Evolutionary conservation across 2,797 vertebrate genomes (phyloP), one percentile per base, ranked within the genome.

Genomic region (Lepus townsendii): DNA sequence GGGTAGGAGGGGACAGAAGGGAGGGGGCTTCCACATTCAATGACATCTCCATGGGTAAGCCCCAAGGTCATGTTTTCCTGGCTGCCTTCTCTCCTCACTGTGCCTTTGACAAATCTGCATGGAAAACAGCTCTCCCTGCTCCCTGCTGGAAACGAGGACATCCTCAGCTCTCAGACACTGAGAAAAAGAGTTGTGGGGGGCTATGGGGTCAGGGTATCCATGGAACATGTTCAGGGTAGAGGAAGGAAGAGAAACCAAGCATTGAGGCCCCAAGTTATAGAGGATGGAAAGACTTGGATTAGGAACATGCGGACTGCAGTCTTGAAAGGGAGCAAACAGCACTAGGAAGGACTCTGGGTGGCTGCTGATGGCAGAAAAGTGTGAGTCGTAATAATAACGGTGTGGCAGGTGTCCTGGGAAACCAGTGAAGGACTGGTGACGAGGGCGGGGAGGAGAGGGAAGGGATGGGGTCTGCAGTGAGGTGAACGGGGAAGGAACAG

Each of bases 161-260:
- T 77, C 13, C 76, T 7, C 32, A 88, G 16, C 32, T 62, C 22
- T 47, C 65, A 68, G 57, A 24, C 7, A 4, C 80, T 77, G 63
- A 14, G 32, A 27, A 52, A 57, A 54, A 62, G 32, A 27, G 13
- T 30, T 68, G 0, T 63, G 38, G 30, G 11, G 30, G 20, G 77
- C 75, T 47, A 63, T 50, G 42, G 6, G 3, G 10, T 17, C 0
- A 1, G 0, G 5, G 2, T 10, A 3, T 76, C 57, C 57, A 9
- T 54, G 38, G 30, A 83, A 71, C 42, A 71, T 14, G 22, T 42
- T 86, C 62, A 88, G 26, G n/a, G 22, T 69, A 85, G 68, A 93
- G 50, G 79, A 69, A 91, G 32, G 63, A 73, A 60, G 32, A 30
- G 35, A 63, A 94, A 38, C 47, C 5, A 38, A 73, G 20, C 65